Conservation (phyloP, 2,797 vertebrate species). For the Poeciliopsis turneri region DNA sequence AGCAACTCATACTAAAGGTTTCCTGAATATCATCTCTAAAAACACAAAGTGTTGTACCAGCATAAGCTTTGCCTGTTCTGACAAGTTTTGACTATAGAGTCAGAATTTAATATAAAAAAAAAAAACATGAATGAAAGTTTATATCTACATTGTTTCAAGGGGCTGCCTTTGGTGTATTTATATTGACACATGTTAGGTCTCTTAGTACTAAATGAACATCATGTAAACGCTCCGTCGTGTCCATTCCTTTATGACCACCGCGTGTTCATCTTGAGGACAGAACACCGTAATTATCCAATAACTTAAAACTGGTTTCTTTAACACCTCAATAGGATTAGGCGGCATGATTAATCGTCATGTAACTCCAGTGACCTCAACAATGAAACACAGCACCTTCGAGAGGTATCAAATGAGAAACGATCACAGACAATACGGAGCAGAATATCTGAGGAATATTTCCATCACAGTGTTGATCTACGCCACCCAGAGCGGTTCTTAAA, state of each 20-base stretch:
- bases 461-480: background rate
- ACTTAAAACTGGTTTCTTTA: background rate
- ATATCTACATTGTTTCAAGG: background rate
- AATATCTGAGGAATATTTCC: background rate
- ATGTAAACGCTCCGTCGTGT: too few relatives aligned
- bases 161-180: background rate
- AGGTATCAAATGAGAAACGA: background rate
- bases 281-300: background rate
- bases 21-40: background rate
- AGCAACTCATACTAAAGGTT: background rate
- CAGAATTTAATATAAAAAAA: background rate
- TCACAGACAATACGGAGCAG: background rate
- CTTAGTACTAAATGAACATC: background rate
- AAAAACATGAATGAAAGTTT: background rate
- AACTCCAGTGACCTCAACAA: background rate
- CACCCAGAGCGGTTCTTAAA: background rate
- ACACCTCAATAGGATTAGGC: background rate
- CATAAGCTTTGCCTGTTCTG: background rate
- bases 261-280: background rate
- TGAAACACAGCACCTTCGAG: background rate
- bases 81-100: background rate
- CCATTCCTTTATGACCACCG: background rate
- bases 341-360: background rate
- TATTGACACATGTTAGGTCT: background rate
- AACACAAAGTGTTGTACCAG: background rate